Base-by-base conservation (phyloP, 2,113 vertebrate genomes). In the Protomyctophum bolini region DNA sequence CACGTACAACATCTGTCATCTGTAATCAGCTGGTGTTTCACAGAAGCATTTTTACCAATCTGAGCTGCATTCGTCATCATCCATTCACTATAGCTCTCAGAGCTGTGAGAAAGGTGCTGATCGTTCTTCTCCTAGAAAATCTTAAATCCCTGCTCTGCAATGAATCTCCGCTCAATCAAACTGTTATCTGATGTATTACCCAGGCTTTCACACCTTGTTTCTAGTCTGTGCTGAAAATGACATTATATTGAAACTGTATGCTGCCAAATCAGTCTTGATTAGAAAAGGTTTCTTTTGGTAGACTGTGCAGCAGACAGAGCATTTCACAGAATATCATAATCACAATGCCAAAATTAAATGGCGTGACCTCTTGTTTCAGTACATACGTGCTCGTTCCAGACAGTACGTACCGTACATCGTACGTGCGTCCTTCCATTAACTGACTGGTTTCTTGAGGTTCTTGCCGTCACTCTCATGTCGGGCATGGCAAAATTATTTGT, bases 1-100 rank as follows among this genome's bases (percentile, higher is more conserved):
- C 66, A 7, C 21, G 21, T 21, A 21, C 54, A 70, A 65, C 75
- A 77, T 79, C 70, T 76, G 76, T 41, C 6, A 11, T 49, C 51
- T n/a, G 51, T 54, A 28, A 58, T 58, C 8, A 3, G 55, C 15
- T 21, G 56, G 10, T 54, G 76, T 72, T 73, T 48, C 3, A 48
- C 1, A 1, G 33, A 41, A 41, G 33, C 33, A 41, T 4, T 41
- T 41, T 48, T 7, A 1, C 11, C 58, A 52, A 3, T 62, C 55
- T 48, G 0, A 61, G 51, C 10, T 1, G 8, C 0, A 1, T 50
- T 64, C 33, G 33, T 41, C 33, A 6, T 41, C 3, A 58, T 59
- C 47, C 46, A 12, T 63, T 33, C 33, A 55, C 0, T 51, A 41
- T 41, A 54, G 51, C 51, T 11, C 51, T 54, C 51, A 8, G 3